Conservation (phyloP, 2,888 invertebrate species). For the Aproaerema taeniolella region DNA sequence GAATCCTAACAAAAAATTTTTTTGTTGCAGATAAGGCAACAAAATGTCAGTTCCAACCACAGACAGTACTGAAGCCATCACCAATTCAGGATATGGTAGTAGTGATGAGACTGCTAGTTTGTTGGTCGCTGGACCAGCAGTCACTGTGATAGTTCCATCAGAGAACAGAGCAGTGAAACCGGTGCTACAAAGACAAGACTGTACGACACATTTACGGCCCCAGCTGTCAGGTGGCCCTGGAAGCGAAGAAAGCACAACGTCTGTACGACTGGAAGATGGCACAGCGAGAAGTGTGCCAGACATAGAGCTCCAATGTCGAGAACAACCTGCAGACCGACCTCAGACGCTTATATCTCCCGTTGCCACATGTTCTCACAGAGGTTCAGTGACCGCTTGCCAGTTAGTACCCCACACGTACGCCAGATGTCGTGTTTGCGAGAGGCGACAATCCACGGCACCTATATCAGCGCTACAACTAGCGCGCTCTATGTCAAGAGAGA, state of each 20-base stretch:
- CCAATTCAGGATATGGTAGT: constrained; percentile 83
- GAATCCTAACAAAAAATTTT: constrained; percentile 12
- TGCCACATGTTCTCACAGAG: constrained; percentile 77
- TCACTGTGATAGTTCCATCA: constrained; percentile 64
- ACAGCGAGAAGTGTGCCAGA: constrained; percentile 87
- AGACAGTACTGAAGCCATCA: constrained; percentile 74
- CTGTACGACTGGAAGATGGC: constrained; percentile 80
- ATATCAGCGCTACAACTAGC: constrained; percentile 86
- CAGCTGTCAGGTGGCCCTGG: constrained; percentile 85
- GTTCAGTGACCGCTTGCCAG: constrained; percentile 81
- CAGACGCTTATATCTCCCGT: constrained; percentile 75
- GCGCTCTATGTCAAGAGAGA: constrained; percentile 90
- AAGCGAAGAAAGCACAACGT: constrained; percentile 84
- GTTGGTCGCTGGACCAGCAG: constrained; percentile 80
- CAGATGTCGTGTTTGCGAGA: constrained; percentile 83
- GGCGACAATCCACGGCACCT: constrained; percentile 89
- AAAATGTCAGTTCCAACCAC: constrained; percentile 71
- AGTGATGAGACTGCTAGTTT: constrained; percentile 91
- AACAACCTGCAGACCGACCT: constrained; percentile 70
- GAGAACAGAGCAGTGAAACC: constrained; percentile 80
- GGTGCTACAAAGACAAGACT: constrained; percentile 90
- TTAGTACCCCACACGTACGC: constrained; percentile 81
- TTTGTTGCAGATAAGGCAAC: constrained; percentile 49
- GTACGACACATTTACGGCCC: constrained; percentile 86
- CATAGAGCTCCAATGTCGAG: constrained; percentile 87